These are phyloP conservation scores for Athene noctua DNA, from an alignment of 2,113 vertebrate genomes.

Conservation along the genomic window DNA sequence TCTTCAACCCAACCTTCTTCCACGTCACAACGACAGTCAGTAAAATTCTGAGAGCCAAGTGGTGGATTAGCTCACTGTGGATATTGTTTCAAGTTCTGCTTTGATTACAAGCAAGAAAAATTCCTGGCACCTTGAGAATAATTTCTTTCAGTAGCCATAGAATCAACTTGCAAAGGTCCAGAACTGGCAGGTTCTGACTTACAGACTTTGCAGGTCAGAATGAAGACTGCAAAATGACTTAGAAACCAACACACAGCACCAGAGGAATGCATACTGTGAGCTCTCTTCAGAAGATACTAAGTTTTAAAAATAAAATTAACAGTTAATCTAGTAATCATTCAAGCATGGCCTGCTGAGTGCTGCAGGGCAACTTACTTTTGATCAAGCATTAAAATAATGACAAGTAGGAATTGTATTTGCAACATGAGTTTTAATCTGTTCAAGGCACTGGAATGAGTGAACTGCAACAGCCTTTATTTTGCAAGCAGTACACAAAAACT, in stretches of 20 bases:
- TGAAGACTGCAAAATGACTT: background rate
- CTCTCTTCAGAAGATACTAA: background rate
- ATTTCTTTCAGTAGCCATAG: background rate
- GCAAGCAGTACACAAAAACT: background rate
- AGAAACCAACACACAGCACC: background rate
- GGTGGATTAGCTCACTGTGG: background rate
- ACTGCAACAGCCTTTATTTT: background rate
- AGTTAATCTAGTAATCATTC: constrained; percentile 56
- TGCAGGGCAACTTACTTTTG: constrained; percentile 39
- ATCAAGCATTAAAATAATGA: constrained; percentile 55
- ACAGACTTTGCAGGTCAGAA: background rate
- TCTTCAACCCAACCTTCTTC: background rate
- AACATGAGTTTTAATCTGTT: background rate
- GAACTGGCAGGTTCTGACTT: background rate
- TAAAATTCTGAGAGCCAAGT: background rate
- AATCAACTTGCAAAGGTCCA: background rate
- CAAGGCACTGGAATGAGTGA: background rate
- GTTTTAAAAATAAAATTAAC: constrained; percentile 51
- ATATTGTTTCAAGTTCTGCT: background rate
- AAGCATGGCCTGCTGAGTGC: constrained; percentile 7
- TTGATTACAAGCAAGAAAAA: background rate
- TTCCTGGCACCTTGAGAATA: background rate
- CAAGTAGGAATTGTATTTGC: background rate
- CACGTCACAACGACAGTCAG: background rate
- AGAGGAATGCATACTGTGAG: background rate